Conservation (phyloP, 2,888 invertebrate species). For the Isoperla grammatica region DNA sequence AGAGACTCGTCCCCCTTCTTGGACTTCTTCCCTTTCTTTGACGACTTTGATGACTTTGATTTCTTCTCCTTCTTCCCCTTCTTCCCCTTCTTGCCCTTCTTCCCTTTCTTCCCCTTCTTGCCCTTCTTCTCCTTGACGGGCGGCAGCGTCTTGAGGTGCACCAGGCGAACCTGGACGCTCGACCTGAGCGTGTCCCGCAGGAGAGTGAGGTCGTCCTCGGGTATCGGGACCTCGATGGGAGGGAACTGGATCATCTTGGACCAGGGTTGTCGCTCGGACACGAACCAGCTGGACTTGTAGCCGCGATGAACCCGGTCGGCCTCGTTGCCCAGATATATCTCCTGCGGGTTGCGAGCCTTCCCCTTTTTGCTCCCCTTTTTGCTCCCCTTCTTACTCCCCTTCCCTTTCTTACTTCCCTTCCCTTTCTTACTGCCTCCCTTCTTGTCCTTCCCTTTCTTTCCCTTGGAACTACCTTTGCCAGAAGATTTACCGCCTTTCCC, state of each 20-base stretch:
- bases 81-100: constrained; percentile 22
- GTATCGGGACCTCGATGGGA: constrained; percentile 44
- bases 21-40: constrained; percentile 25
- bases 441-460: constrained; percentile 26
- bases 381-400: constrained; percentile 30
- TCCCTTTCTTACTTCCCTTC: constrained; percentile 32
- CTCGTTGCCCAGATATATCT: not conserved
- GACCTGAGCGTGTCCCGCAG: constrained; percentile 54
- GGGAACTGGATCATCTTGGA: constrained; percentile 51
- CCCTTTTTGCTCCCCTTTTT: constrained; percentile 19
- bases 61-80: constrained; percentile 26
- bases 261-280: constrained; percentile 50
- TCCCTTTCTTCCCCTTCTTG: constrained; percentile 24
- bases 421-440: constrained; percentile 24
- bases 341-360: not conserved
- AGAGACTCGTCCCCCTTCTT: constrained; percentile 28
- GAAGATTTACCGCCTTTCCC: constrained; percentile 22
- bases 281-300: constrained; percentile 40
- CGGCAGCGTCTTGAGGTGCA: constrained; percentile 48
- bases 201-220: constrained; percentile 47
- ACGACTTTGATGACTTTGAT: constrained; percentile 25
- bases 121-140: constrained; percentile 14
- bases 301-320: not conserved
- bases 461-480: too few relatives aligned
- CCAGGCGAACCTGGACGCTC: constrained; percentile 46